These are phyloP conservation scores for Hipparchia semele DNA, from an alignment of 2,888 invertebrate species.

Conservation along the genomic window DNA sequence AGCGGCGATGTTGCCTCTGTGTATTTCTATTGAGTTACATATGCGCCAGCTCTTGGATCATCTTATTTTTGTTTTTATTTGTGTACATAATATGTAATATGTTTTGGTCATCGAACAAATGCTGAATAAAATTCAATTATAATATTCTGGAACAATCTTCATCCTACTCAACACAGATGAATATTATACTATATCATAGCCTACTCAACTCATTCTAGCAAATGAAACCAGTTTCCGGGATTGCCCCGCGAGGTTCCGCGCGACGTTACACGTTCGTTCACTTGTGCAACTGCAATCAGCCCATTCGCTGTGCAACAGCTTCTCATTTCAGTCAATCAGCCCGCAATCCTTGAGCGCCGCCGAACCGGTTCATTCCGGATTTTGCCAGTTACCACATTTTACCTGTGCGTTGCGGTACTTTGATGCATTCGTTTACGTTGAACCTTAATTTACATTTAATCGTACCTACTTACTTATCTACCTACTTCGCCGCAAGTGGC, in stretches of 20 bases:
- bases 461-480: background rate
- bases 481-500: background rate
- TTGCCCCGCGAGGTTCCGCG: background rate
- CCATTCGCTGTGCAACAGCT: slow-evolving; percentile 35
- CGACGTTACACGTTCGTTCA: background rate
- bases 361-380: slow-evolving; percentile 37
- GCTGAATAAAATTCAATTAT: too few species aligned
- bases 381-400: slow-evolving; percentile 46
- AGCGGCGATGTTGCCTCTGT: too few species aligned
- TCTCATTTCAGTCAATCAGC: slow-evolving; percentile 42
- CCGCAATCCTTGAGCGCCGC: slow-evolving; percentile 39
- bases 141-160: too few species aligned
- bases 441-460: slow-evolving; percentile 31
- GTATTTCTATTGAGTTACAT: too few species aligned
- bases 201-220: too few species aligned
- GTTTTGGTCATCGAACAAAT: too few species aligned
- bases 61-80: too few species aligned
- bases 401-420: slow-evolving; percentile 34
- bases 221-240: too few species aligned
- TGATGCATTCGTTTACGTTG: slow-evolving; percentile 15
- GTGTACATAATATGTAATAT: too few species aligned
- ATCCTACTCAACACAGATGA: too few species aligned
- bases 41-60: too few species aligned
- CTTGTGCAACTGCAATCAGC: slow-evolving; percentile 32
- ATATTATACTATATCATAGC: too few species aligned